These are phyloP conservation scores for Anseranas semipalmata DNA, from an alignment of 2,113 vertebrate species.

Conservation along the genomic window DNA sequence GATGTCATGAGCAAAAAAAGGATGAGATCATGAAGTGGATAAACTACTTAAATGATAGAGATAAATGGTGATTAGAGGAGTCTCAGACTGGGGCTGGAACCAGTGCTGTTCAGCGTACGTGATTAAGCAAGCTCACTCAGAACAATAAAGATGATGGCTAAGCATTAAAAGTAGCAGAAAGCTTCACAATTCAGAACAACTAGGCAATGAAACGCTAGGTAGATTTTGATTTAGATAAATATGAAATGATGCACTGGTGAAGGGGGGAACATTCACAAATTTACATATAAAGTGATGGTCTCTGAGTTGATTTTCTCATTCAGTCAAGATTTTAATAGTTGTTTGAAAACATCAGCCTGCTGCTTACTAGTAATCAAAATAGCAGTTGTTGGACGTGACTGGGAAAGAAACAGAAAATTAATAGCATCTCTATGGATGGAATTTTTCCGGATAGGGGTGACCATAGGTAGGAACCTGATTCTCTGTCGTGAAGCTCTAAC, in stretches of 20 bases:
- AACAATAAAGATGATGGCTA: neutral
- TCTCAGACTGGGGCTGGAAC: neutral
- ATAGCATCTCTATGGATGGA: neutral
- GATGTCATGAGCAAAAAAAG: neutral
- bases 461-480: neutral
- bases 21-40: neutral
- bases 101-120: neutral
- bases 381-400: neutral
- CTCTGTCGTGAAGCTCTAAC: neutral
- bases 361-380: neutral
- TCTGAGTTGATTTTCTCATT: neutral
- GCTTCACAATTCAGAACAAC: neutral
- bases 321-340: neutral
- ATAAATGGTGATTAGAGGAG: neutral
- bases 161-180: neutral
- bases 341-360: neutral
- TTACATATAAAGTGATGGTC: neutral
- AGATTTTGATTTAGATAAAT: neutral
- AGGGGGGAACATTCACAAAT: neutral
- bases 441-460: neutral
- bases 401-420: neutral
- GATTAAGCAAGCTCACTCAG: neutral
- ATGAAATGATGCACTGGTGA: neutral
- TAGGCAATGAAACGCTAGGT: neutral
- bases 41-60: neutral